Conservation (phyloP, 2,888 invertebrate genomes). For the Nomada lathburiana region DNA sequence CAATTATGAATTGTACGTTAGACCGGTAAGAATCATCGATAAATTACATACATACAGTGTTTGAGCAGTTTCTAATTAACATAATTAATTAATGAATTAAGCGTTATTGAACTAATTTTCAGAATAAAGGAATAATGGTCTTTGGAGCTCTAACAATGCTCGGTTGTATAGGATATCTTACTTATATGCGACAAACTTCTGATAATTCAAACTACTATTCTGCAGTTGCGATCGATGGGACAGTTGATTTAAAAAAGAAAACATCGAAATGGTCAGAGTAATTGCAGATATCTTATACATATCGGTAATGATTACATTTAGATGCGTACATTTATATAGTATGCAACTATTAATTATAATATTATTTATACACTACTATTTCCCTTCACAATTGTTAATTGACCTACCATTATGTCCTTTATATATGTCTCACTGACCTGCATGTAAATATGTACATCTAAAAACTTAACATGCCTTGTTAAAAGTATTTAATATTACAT, state of each 20-base stretch:
- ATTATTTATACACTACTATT: constrained; percentile 19
- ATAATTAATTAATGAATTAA: neutral
- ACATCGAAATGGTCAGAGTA: constrained; percentile 89
- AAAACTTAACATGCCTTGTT: constrained; percentile 17
- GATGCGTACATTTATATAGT: neutral
- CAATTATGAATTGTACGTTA: constrained; percentile 95
- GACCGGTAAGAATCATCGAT: constrained; percentile 89
- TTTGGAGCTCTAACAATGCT: constrained; percentile 91
- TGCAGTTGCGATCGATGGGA: constrained; percentile 91
- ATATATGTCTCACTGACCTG: constrained; percentile 30
- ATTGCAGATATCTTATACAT: constrained; percentile 28
- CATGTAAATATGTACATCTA: constrained; percentile 39
- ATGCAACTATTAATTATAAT: constrained; percentile 4
- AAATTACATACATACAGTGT: neutral
- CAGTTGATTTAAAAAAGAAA: constrained; percentile 90
- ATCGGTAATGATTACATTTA: constrained; percentile 26
- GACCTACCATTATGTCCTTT: constrained; percentile 17
- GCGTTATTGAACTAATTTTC: constrained; percentile 79
- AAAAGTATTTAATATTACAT: neutral
- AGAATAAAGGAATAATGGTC: constrained; percentile 95
- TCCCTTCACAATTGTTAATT: constrained; percentile 23
- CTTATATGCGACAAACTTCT: constrained; percentile 93
- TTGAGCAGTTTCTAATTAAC: neutral
- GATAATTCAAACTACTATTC: constrained; percentile 92
- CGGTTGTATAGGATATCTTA: constrained; percentile 91